Conservation (phyloP, 2,888 invertebrate species). For the Lasiommata megera region DNA sequence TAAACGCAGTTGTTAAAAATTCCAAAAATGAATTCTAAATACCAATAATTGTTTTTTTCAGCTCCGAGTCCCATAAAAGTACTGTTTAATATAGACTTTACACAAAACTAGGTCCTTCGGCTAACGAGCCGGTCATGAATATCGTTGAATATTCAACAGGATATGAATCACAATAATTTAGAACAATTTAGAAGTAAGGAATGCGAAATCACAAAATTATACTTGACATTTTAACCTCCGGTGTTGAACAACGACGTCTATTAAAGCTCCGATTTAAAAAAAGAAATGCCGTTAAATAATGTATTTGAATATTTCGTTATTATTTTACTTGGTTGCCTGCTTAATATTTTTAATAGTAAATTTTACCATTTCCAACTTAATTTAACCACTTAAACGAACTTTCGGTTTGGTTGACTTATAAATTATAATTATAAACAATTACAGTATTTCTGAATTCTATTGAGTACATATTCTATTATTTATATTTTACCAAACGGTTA, state of each 20-base stretch:
- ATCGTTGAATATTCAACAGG: slow-evolving; percentile 73
- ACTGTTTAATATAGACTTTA: slow-evolving; percentile 47
- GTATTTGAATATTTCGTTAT: no score
- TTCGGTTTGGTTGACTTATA: no score
- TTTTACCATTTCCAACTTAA: no score
- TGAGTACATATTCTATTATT: no score
- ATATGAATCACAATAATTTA: slow-evolving; percentile 71
- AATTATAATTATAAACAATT: no score
- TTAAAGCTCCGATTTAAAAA: not conserved
- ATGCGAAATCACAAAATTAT: slow-evolving; percentile 17
- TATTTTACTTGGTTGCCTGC: no score
- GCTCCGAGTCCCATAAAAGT: slow-evolving; percentile 26
- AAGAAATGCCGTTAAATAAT: no score
- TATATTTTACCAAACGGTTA: no score
- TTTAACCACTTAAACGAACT: no score
- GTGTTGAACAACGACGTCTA: not conserved
- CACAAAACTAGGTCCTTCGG: slow-evolving; percentile 56
- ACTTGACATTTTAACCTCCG: slow-evolving; percentile 4
- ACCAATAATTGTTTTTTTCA: slow-evolving; percentile 11
- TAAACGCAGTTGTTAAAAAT: no score
- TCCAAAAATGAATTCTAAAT: not conserved
- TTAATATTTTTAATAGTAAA: no score
- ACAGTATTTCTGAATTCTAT: no score
- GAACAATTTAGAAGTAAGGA: slow-evolving; percentile 60
- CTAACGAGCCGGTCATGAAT: slow-evolving; percentile 73